Percentiles rank a stretch among this genome's conserved stretches.
These are phyloP conservation scores for Trachelus iudaicus DNA, from an alignment of 2,888 invertebrate species.

Conservation along the genomic window DNA sequence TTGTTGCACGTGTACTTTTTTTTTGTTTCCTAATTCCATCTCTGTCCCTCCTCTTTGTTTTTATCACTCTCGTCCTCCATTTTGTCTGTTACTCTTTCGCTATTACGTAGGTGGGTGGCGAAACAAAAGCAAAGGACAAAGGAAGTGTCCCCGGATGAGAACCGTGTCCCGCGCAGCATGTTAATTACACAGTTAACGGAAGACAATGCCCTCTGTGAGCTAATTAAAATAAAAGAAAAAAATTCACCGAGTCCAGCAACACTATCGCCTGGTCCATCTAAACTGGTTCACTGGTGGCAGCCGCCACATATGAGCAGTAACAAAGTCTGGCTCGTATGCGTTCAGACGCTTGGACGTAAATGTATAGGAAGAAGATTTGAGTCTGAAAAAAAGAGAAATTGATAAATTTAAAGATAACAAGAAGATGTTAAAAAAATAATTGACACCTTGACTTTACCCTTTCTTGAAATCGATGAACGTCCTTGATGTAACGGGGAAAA, in stretches of 20 bases:
- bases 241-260: slow-evolving; percentile 9
- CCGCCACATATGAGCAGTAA: neutral
- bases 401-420: too few species aligned
- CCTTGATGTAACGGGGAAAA: too few species aligned
- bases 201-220: slow-evolving; percentile 22
- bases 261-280: slow-evolving; percentile 23
- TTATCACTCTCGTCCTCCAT: too few species aligned
- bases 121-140: slow-evolving; percentile 20
- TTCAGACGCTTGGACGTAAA: neutral
- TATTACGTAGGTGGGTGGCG: neutral
- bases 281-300: slow-evolving; percentile 15
- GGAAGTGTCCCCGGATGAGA: slow-evolving; percentile 19
- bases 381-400: neutral
- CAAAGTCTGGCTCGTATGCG: neutral
- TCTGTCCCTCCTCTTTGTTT: too few species aligned
- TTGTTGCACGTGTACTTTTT: too few species aligned
- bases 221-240: slow-evolving; percentile 20
- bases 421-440: too few species aligned
- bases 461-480: too few species aligned
- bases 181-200: slow-evolving; percentile 23
- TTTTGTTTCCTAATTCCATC: too few species aligned
- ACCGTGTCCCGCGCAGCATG: slow-evolving; percentile 18
- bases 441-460: too few species aligned
- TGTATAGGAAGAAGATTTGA: neutral
- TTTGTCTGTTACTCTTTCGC: too few species aligned